phyloP scores from a whole-genome alignment of 1,140 invertebrate species.

The Rhysida immarginata region DNA sequence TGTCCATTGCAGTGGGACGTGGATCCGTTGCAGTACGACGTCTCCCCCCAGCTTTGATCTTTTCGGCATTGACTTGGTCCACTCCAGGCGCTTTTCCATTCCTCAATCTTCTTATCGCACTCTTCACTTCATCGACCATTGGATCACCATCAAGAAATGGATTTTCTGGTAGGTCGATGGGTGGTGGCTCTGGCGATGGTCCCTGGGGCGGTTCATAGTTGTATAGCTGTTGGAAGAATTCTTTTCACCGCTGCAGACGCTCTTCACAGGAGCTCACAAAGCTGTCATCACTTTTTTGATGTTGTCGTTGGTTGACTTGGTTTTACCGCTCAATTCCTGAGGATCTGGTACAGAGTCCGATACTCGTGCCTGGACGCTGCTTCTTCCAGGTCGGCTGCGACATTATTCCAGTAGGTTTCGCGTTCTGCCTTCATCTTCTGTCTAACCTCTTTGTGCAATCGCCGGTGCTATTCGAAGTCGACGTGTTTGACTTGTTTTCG shows the following conservation, averaged over 20 bases:
- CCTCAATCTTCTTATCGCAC: neutral
- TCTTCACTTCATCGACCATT: neutral
- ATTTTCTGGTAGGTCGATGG: neutral
- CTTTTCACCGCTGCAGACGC: neutral
- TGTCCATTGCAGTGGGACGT: too few species aligned
- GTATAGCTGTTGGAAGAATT: neutral
- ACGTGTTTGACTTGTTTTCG: neutral
- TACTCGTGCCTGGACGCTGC: neutral
- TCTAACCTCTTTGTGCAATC: neutral
- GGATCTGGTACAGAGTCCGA: neutral
- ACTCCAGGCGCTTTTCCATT: neutral
- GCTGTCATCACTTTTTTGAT: neutral
- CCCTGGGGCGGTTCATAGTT: neutral
- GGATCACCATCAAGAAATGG: neutral
- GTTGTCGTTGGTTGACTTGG: neutral
- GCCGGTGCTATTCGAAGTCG: neutral
- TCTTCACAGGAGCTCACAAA: neutral
- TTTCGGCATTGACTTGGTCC: neutral
- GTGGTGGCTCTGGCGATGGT: neutral
- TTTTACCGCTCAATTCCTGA: neutral
- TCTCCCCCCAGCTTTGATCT: neutral
- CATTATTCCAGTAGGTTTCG: neutral
- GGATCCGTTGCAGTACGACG: neutral
- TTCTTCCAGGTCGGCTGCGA: neutral
- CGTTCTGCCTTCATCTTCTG: neutral